Percentiles rank a stretch among this genome's conserved stretches.
phyloP scores from a whole-genome alignment of 1,140 invertebrate species.

The Colletes gigas region DNA sequence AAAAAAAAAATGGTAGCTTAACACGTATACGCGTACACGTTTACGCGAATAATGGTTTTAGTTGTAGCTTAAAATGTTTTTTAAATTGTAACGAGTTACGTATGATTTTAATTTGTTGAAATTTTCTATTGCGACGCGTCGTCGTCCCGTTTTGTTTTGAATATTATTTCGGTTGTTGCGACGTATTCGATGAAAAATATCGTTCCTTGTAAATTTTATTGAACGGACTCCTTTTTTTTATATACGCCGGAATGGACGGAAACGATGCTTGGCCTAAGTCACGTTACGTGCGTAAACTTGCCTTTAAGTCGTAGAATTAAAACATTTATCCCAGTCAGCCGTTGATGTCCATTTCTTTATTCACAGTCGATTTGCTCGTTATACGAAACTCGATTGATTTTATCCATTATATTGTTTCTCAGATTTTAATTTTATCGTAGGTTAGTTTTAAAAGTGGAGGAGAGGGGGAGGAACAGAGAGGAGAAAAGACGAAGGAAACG shows the following conservation, averaged over 20 bases:
- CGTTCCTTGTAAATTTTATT: slow-evolving; percentile 40
- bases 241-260: slow-evolving; percentile 47
- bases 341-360: slow-evolving; percentile 26
- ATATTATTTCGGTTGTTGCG: slow-evolving; percentile 28
- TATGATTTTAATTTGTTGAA: slow-evolving; percentile 7
- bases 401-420: slow-evolving; percentile 34
- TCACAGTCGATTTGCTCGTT: slow-evolving; percentile 23
- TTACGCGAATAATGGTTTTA: background rate
- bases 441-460: background rate
- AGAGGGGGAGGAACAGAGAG: background rate
- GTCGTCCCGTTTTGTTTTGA: slow-evolving; percentile 23
- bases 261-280: slow-evolving; percentile 60
- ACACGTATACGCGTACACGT: slow-evolving; percentile 5
- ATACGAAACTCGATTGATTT: slow-evolving; percentile 25
- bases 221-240: slow-evolving; percentile 38
- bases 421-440: slow-evolving; percentile 52
- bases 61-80: background rate
- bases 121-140: background rate
- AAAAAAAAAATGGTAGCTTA: slow-evolving; percentile 2
- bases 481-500: background rate
- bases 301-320: slow-evolving; percentile 54
- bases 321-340: slow-evolving; percentile 32
- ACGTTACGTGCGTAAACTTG: slow-evolving; percentile 56
- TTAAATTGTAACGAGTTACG: background rate
- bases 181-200: slow-evolving; percentile 21